Base-by-base conservation (phyloP, 2,888 invertebrate genomes). In the Desoria tigrina region DNA sequence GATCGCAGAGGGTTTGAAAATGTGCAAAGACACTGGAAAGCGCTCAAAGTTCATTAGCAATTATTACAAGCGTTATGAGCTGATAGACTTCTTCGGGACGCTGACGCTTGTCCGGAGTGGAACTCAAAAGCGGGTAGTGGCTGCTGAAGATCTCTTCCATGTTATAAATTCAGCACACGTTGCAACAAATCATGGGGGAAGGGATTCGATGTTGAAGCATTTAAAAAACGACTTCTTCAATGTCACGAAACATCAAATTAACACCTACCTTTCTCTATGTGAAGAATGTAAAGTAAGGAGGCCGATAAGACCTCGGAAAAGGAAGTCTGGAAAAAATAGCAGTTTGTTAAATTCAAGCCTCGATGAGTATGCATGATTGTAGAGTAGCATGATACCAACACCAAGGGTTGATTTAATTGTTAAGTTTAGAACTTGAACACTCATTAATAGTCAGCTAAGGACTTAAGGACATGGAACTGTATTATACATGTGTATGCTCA, bases 1-100 rank as follows among this genome's bases (percentile, higher is more conserved):
- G 45, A 45, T 45, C 6, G n/a, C 21, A 16, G 45, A 18, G n/a
- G 45, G 21, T 9, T n/a, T 45, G n/a, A 45, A 45, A 21, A 6
- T 45, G 6, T 21, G n/a, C n/a, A 16, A 21, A 16, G 45, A 45
- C 6, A 45, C 45, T 9, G 45, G 45, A n/a, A 45, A 45, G n/a
- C 45, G 45, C 4, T 18, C 45, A 18, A 45, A 45, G 21, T 45
- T 45, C n/a, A 45, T 45, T 45, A 45, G 45, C 45, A 45, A 45
- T 45, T 45, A 45, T 21, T 45, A 45, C 45, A 45, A 45, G 45
- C 6, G 45, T 9, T 45, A 45, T n/a, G 45, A 45, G n/a, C 45
- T 45, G 16, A 6, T 45, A 4, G 45, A 45, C 6, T 45, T 18
- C n/a, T 18, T 45, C 6, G 45, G 21, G 6, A 45, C 45, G 6